These are phyloP conservation scores for Monochamus alternatus DNA, from an alignment of 2,888 invertebrate species.

Conservation along the genomic window DNA sequence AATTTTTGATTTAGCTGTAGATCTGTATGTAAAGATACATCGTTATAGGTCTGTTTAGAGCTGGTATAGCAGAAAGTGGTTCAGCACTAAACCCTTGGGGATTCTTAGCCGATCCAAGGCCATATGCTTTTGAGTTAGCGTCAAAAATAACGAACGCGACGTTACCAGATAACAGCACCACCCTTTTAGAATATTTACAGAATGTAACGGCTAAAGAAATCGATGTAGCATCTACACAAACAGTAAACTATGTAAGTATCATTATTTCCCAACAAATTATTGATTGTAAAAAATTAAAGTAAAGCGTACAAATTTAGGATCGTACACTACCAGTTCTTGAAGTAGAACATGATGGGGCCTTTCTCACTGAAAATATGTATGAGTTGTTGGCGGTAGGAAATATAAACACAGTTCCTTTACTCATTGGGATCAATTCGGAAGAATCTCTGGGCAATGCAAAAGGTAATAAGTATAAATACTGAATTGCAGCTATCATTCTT, in stretches of 20 bases:
- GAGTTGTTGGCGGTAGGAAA: constrained; percentile 47
- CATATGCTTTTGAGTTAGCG: constrained; percentile 46
- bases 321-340: constrained; percentile 53
- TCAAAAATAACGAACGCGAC: constrained; percentile 32
- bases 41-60: constrained; percentile 51
- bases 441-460: constrained; percentile 46
- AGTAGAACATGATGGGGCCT: constrained; percentile 46
- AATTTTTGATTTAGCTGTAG: no score
- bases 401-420: constrained; percentile 49
- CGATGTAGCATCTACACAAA: constrained; percentile 47
- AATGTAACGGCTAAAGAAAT: constrained; percentile 50
- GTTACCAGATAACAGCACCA: constrained; percentile 33
- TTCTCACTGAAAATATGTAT: constrained; percentile 50
- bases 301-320: constrained; percentile 22
- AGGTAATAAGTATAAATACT: constrained; percentile 35
- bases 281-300: background rate
- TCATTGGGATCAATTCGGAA: constrained; percentile 56
- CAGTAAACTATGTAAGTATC: constrained; percentile 35
- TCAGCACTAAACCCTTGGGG: constrained; percentile 44
- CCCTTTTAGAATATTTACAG: constrained; percentile 48
- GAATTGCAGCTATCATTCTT: background rate
- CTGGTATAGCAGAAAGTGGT: constrained; percentile 53
- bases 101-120: constrained; percentile 38
- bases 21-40: no score
- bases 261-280: background rate